Percentiles rank a stretch among this genome's conserved stretches.
phyloP scores from a whole-genome alignment of 1,140 invertebrate species.

The Dryas iulia region DNA sequence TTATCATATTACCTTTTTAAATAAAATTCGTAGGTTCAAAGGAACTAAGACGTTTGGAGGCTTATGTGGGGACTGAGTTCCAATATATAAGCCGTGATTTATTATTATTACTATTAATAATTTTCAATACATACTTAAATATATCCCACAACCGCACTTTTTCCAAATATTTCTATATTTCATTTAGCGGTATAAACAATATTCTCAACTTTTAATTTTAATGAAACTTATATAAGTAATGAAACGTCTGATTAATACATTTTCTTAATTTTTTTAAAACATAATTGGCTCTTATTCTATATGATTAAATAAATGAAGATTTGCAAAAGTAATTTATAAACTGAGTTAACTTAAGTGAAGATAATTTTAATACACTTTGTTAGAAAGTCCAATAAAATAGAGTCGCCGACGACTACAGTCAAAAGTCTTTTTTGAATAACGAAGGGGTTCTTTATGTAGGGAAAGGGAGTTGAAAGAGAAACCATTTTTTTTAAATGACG shows the following conservation, averaged over 20 bases:
- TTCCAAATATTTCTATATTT: too few species aligned
- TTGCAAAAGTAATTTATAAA: background rate
- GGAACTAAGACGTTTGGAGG: too few species aligned
- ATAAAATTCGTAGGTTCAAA: too few species aligned
- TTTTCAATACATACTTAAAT: too few species aligned
- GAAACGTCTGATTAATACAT: background rate
- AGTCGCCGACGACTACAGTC: background rate
- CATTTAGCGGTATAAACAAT: too few species aligned
- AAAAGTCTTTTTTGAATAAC: conserved; percentile 52
- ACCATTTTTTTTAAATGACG: conserved; percentile 69
- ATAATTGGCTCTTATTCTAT: background rate
- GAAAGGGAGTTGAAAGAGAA: conserved; percentile 63
- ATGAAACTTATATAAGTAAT: too few species aligned
- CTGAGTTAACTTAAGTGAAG: background rate
- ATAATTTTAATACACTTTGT: background rate
- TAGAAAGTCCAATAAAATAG: background rate
- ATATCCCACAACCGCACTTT: too few species aligned
- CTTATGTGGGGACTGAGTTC: too few species aligned
- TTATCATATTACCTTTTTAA: too few species aligned
- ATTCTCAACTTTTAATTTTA: too few species aligned
- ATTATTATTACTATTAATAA: too few species aligned
- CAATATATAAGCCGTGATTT: too few species aligned
- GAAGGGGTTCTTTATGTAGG: conserved; percentile 68
- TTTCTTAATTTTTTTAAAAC: background rate
- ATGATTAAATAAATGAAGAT: background rate